These are phyloP conservation scores for Lacerta viridis DNA, from an alignment of 2,797 vertebrate genomes.

Conservation along the genomic window DNA sequence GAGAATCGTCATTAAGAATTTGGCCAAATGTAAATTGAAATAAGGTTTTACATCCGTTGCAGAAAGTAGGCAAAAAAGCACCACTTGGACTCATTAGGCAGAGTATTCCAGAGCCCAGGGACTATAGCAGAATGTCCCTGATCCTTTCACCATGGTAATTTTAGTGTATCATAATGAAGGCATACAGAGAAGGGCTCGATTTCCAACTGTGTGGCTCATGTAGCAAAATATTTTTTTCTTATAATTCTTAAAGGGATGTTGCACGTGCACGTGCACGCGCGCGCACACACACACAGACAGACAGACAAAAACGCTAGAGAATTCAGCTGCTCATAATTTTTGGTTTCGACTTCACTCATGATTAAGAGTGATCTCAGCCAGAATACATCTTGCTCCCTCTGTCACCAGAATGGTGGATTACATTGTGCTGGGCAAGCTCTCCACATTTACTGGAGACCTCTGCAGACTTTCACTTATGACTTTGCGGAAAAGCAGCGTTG, in stretches of 20 bases:
- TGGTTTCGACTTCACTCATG: slow-evolving; percentile 62
- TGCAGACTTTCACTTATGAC: slow-evolving; percentile 53
- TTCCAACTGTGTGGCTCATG: rapidly evolving
- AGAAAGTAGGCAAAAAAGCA: not conserved
- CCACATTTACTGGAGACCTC: slow-evolving; percentile 58
- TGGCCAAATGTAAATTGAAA: not conserved
- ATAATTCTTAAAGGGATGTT: not conserved
- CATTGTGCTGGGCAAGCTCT: slow-evolving; percentile 50
- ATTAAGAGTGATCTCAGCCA: slow-evolving; percentile 64
- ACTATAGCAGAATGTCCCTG: not conserved
- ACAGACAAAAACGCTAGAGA: not conserved
- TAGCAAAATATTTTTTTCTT: not conserved
- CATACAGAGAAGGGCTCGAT: not conserved
- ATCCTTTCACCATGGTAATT: not conserved
- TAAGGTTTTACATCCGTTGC: not conserved
- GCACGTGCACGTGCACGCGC: not conserved
- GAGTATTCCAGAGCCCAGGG: not conserved
- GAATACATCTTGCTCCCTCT: slow-evolving; percentile 63
- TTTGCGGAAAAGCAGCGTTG: slow-evolving; percentile 48
- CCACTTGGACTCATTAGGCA: not conserved
- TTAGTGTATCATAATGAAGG: not conserved
- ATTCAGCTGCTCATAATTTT: slow-evolving; percentile 42
- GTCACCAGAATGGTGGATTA: slow-evolving; percentile 57
- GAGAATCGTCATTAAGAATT: not conserved
- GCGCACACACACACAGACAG: not conserved